Evolutionary conservation across 2,797 vertebrate genomes (phyloP), one percentile per base, ranked within the genome.

Genomic region (Salarias fasciatus): DNA sequence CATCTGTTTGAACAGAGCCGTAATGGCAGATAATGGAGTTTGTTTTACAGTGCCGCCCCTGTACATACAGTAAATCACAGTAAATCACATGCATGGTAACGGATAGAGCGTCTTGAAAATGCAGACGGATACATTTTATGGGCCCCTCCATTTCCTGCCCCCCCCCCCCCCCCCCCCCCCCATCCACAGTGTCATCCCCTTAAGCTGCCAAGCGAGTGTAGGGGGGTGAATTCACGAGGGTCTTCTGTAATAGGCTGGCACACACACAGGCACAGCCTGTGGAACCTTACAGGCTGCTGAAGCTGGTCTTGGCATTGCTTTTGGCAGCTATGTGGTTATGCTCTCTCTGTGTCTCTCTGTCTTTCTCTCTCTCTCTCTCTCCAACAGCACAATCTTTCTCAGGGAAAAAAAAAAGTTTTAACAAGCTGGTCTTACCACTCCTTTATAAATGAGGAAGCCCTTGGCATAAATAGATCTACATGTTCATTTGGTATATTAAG

Each of bases 401-500:
- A 47, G 64, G 77, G 71, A 71, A 56, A 63, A 61, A 57, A 50
- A 35, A 55, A 78, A 89, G 79, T 94, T 95, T 94, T 93, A 94
- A 95, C 94, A 94, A 92, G 93, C 93, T 92, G 90, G 77, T 93
- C 90, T 90, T 89, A 93, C 91, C 91, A 90, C 93, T 93, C 93
- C 92, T 93, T 94, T 94, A 80, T 92, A 95, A 94, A 95, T 87
- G 90, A 93, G 91, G 88, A 93, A 92, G 94, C 95, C 94, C 70
- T 88, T 91, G 94, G 96, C 97, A 94, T 94, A 94, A 94, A 96
- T 94, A 94, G 92, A 95, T 94, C 94, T 94, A 94, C 94, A 92
- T 95, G 95, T 96, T 96, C 95, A 96, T 96, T 95, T 94, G 94
- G 93, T 94, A 82, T 94, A 96, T 97, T 95, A 97, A 94, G 93